Evolutionary conservation across 2,113 vertebrate genomes (phyloP).

Genomic region (Gila orcuttii): DNA sequence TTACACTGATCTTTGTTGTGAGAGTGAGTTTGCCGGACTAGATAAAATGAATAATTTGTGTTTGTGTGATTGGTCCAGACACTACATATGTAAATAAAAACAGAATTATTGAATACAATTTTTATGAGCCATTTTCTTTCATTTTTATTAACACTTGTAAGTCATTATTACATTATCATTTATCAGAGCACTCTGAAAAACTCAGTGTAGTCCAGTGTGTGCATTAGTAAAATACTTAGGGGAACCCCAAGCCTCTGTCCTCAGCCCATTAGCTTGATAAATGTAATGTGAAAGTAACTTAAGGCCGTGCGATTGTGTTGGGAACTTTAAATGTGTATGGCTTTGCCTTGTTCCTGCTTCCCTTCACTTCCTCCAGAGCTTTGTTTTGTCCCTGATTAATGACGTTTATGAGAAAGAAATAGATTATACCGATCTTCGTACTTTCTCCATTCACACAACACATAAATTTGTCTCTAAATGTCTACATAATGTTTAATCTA

Average conservation of each 20-base stretch:
- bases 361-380: constrained; percentile 60
- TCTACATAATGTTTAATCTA: not conserved
- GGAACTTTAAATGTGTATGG: not conserved
- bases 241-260: not conserved
- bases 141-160: not conserved
- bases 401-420: constrained; percentile 68
- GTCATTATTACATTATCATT: not conserved
- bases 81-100: not conserved
- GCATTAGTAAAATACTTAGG: constrained; percentile 21
- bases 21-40: too few relatives aligned
- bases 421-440: constrained; percentile 63
- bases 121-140: not conserved
- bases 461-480: not conserved
- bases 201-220: constrained; percentile 4
- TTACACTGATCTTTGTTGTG: too few relatives aligned
- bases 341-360: constrained; percentile 32
- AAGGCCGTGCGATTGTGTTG: constrained; percentile 37
- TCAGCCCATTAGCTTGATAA: constrained; percentile 49
- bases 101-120: not conserved
- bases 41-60: too few relatives aligned
- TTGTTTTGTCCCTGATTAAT: constrained; percentile 72
- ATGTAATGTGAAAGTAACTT: constrained; percentile 35
- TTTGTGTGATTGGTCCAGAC: too few relatives aligned
- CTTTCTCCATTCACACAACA: constrained; percentile 54
- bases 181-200: constrained; percentile 8